Evolutionary conservation across 2,888 invertebrate genomes (phyloP), one percentile per base, ranked within the genome.

Genomic region (Hanleya hanleyi): DNA sequence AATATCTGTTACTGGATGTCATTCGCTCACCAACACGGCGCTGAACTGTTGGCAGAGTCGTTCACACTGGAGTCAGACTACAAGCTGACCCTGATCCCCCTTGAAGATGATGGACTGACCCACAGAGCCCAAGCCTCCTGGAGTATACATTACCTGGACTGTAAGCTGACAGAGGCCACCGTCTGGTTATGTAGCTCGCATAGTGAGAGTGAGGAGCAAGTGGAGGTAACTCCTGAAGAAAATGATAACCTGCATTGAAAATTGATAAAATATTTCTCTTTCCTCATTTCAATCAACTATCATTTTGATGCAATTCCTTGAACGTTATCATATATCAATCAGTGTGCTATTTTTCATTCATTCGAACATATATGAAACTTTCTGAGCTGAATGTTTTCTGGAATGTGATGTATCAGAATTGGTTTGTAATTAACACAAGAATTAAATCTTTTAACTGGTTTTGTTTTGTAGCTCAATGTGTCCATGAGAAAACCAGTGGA

Each of bases 1-100:
- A 90, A 92, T 78, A 91, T 97, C 9, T 95, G 95, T 88, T 99
- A 99, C 92, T 99, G 98, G 99, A 97, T 98, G 93, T 98, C 98
- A 0, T 98, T 97, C 83, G 96, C 97, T 0, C 95, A 96, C 93
- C 97, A 97, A 88, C 94, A 96, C 76, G 98, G 98, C 5, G 82
- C 84, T 2, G 87, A 89, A 68, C 82, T 90, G 67, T 74, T 81
- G 22, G 86, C 89, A 4, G 86, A 85, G 29, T 78, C 84, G 7
- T 85, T 90, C 73, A 79, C 79, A 35, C 76, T 90, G 66, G 82
- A 85, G 67, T 76, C 86, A 67, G 81, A 84, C 69, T 85, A 87
- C 68, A 83, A 88, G 36, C 92, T 97, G 41, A 92, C 94, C 0
- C 92, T 97, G 22, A 93, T 94, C 64, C 93, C 95, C 0, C 92